Conservation (phyloP, 2,888 invertebrate genomes). For the Sympetrum striolatum region DNA sequence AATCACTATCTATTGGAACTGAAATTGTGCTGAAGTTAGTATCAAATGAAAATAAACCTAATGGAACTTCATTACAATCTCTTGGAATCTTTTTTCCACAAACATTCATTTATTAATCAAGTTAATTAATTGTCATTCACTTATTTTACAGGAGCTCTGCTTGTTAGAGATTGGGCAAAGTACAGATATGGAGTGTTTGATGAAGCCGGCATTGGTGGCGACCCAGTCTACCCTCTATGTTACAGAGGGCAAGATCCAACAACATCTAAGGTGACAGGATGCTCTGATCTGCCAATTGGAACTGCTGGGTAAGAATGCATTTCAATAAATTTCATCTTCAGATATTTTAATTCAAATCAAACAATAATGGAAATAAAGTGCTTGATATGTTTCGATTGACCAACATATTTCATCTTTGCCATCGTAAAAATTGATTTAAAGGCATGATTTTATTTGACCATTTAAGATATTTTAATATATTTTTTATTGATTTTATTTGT, state of each 20-base stretch:
- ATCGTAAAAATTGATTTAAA: no score
- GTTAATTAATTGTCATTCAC: constrained; percentile 42
- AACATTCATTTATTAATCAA: no score
- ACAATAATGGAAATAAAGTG: neutral
- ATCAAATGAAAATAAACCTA: no score
- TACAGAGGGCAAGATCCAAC: constrained; percentile 59
- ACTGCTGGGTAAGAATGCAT: constrained; percentile 60
- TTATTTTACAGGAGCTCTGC: constrained; percentile 57
- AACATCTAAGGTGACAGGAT: constrained; percentile 62
- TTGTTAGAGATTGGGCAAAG: constrained; percentile 71
- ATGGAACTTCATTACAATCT: no score
- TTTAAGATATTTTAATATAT: neutral
- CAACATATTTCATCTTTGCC: neutral
- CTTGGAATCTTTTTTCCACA: no score
- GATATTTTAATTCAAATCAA: neutral
- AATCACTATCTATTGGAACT: no score
- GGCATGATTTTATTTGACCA: neutral
- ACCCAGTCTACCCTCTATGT: constrained; percentile 67
- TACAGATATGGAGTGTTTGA: constrained; percentile 74
- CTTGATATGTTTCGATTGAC: neutral
- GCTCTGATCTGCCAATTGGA: constrained; percentile 62
- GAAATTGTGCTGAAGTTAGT: no score
- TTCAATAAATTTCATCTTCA: neutral
- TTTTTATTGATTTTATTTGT: no score
- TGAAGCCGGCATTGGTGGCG: constrained; percentile 67